Percentiles rank a stretch among this genome's conserved stretches.
Evolutionary conservation across 2,888 invertebrate species (phyloP).

Genomic region (Himalopsyche kuldschensis): DNA sequence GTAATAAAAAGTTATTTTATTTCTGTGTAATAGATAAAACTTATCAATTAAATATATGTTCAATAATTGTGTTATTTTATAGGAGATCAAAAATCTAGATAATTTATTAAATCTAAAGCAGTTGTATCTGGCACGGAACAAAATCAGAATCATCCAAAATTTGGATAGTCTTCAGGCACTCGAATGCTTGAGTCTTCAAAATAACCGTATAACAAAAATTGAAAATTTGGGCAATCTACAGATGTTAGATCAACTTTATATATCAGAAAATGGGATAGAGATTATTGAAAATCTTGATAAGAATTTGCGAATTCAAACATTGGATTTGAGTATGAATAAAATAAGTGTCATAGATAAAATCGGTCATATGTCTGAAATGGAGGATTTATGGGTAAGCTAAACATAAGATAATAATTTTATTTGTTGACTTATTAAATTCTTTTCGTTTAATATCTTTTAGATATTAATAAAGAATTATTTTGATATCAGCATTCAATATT

Average conservation of each 20-base stretch:
- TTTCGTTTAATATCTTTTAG: no score
- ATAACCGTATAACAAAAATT: slow-evolving; percentile 84
- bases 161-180: slow-evolving; percentile 72
- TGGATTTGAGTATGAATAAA: slow-evolving; percentile 89
- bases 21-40: neutral
- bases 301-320: slow-evolving; percentile 74
- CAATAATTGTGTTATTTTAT: slow-evolving; percentile 42
- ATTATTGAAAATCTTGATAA: slow-evolving; percentile 74
- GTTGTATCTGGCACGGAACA: slow-evolving; percentile 92
- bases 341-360: slow-evolving; percentile 80
- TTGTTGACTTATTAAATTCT: neutral
- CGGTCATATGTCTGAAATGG: slow-evolving; percentile 72
- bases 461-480: neutral
- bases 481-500: neutral
- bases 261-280: slow-evolving; percentile 91
- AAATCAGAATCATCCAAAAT: slow-evolving; percentile 85
- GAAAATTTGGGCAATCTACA: slow-evolving; percentile 78
- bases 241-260: slow-evolving; percentile 83
- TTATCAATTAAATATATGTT: neutral
- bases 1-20: slow-evolving; percentile 49
- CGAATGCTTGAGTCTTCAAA: slow-evolving; percentile 83
- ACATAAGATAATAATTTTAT: no score
- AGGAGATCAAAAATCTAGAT: slow-evolving; percentile 86
- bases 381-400: slow-evolving; percentile 89
- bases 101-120: slow-evolving; percentile 73